phyloP scores from a whole-genome alignment of 2,888 invertebrate species.

The Ephialtes manifestator region DNA sequence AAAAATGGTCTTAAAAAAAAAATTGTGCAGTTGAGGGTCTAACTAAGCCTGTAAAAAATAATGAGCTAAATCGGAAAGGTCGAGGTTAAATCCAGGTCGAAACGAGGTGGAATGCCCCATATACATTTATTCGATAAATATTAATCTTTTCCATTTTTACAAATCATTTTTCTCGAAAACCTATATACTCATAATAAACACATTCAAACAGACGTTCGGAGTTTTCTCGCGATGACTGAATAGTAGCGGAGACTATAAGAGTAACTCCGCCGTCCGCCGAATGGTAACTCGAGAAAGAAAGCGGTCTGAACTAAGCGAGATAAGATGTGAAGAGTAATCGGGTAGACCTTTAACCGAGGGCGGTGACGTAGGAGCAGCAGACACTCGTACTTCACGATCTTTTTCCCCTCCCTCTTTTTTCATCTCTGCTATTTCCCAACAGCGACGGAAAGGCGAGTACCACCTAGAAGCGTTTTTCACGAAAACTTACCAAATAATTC shows the following conservation, averaged over 20 bases:
- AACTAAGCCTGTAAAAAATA: too few species aligned
- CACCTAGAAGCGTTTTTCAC: conserved; percentile 61
- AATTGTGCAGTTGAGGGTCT: too few species aligned
- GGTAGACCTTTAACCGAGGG: conserved; percentile 21
- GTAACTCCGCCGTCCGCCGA: conserved; percentile 26
- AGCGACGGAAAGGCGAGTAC: conserved; percentile 35
- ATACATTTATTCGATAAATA: neutral
- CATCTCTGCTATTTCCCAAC: conserved; percentile 32
- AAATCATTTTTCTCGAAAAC: neutral
- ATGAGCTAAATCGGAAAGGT: too few species aligned
- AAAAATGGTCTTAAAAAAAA: too few species aligned
- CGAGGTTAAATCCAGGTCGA: too few species aligned
- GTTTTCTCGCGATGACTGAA: conserved; percentile 28
- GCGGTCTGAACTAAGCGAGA: conserved; percentile 6
- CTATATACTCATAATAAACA: neutral
- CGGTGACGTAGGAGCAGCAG: conserved; percentile 34
- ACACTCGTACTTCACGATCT: conserved; percentile 58
- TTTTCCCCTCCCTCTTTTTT: conserved; percentile 15
- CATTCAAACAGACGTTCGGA: conserved; percentile 22
- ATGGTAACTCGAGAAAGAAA: conserved; percentile 34
- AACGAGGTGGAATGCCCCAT: too few species aligned
- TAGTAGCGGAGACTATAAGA: conserved; percentile 9
- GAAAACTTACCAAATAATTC: conserved; percentile 74
- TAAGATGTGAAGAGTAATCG: neutral
- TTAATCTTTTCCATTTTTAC: neutral